Evolutionary conservation across 2,888 invertebrate genomes (phyloP).

Genomic region (Cheiracanthium punctorium): DNA sequence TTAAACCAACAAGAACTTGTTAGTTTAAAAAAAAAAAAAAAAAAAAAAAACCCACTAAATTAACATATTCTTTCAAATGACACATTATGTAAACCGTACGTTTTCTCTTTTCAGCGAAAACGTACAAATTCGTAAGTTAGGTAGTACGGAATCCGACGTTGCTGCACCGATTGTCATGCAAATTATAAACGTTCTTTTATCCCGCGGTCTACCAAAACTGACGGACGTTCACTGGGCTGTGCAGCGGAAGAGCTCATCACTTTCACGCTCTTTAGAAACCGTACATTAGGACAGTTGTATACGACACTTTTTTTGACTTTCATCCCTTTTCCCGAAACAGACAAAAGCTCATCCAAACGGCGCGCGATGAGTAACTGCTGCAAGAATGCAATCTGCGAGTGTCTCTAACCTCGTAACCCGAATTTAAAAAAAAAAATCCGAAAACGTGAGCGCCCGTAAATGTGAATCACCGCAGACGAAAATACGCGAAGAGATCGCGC

Average conservation of each 20-base stretch:
- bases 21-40: no score
- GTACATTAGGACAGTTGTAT: neutral
- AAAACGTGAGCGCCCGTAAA: constrained; percentile 12
- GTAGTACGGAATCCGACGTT: no score
- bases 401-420: constrained; percentile 24
- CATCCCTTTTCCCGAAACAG: neutral
- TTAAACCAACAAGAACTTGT: no score
- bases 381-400: neutral
- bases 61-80: no score
- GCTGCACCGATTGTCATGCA: no score
- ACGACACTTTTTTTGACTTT: neutral
- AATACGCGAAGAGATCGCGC: neutral
- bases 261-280: neutral
- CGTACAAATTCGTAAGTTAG: no score
- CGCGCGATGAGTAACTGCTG: neutral
- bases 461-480: constrained; percentile 10
- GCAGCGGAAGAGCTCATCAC: neutral
- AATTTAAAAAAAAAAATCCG: constrained; percentile 7
- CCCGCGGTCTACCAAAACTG: no score
- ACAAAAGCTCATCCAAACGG: neutral
- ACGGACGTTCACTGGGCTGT: neutral
- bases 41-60: no score
- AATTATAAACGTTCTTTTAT: no score
- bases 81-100: no score
- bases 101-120: no score